Percentiles rank a stretch among this genome's conserved stretches.
These are phyloP conservation scores for Xylota sylvarum DNA, from an alignment of 2,888 invertebrate genomes.

Conservation along the genomic window DNA sequence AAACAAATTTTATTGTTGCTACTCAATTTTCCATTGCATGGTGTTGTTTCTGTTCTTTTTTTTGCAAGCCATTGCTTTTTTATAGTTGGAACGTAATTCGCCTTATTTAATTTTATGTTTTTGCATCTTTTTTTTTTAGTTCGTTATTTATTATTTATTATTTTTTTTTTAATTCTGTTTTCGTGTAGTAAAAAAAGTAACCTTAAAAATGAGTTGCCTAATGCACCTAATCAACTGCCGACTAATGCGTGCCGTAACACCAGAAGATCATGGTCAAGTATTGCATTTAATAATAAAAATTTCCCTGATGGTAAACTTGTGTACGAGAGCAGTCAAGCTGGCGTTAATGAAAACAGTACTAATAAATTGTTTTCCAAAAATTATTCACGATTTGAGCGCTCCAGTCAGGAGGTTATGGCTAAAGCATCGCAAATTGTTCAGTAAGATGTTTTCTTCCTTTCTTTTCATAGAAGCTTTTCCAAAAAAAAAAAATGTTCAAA, in stretches of 20 bases:
- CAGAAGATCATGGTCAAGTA: constrained; percentile 80
- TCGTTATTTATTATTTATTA: constrained; percentile 59
- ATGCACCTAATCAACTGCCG: constrained; percentile 71
- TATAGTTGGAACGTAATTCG: constrained; percentile 23
- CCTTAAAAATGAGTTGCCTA: constrained; percentile 77
- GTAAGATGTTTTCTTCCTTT: constrained; percentile 87
- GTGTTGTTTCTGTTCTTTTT: constrained; percentile 53
- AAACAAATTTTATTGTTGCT: constrained; percentile 56
- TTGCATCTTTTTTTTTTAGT: constrained; percentile 62
- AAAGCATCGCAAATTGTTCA: constrained; percentile 94
- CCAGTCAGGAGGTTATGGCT: constrained; percentile 90
- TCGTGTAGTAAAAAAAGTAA: constrained; percentile 78
- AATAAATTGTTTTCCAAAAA: constrained; percentile 78
- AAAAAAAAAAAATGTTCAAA: constrained; percentile 48
- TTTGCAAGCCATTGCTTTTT: constrained; percentile 47
- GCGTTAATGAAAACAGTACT: constrained; percentile 79
- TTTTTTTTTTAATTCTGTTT: constrained; percentile 71
- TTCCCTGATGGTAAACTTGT: constrained; percentile 80
- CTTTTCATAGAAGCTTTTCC: constrained; percentile 73
- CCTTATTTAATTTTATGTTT: constrained; percentile 50
- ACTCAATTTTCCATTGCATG: constrained; percentile 68
- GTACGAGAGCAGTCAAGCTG: constrained; percentile 79
- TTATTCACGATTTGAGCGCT: constrained; percentile 79
- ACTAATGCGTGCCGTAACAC: constrained; percentile 77
- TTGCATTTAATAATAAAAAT: constrained; percentile 80